Evolutionary conservation across 2,113 vertebrate species (phyloP), one percentile per base, ranked within the genome.

Genomic region (Nycticebus coucang): DNA sequence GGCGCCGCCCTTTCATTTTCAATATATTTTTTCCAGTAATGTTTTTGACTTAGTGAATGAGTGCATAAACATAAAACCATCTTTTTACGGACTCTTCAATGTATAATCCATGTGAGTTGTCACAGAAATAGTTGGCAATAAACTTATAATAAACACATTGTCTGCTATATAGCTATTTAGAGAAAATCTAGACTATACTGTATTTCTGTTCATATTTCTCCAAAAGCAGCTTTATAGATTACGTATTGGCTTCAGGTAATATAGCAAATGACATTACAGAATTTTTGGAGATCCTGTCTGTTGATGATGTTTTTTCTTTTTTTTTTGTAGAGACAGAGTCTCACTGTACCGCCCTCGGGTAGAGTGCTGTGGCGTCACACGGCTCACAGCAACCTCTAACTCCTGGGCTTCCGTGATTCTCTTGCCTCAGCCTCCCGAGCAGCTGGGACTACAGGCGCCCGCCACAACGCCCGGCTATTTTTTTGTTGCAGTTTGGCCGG

Each of bases 151-250:
- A 5, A 91, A 33, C 28, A 80, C 60, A 2, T 92, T 85, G 33
- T 57, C 57, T 89, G 45, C 45, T 91, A 14, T 77, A 6, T 4
- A 60, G 59, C 55, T 60, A n/a, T 64, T 84, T 93, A 77, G 79
- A 72, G 45, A 83, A 71, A 92, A 75, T 84, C 9, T 92, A 87
- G 87, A 93, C 77, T 75, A 78, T 59, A 74, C n/a, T 92, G 5
- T 81, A 66, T 85, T 84, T 96, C 78, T 91, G 78, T 83, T 93
- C 87, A 89, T 72, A 74, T 87, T 88, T 92, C 35, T 72, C 33
- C 26, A 77, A 87, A 93, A 87, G 14, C 45, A 84, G 21, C 86
- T 89, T 87, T 80, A 66, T 69, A 83, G 91, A 89, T 60, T 68
- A 64, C 68, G 26, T 83, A 0, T 87, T 94, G 33, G 22, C 28